Base-by-base conservation (phyloP, 2,113 vertebrate species). In the Physeter macrocephalus region DNA sequence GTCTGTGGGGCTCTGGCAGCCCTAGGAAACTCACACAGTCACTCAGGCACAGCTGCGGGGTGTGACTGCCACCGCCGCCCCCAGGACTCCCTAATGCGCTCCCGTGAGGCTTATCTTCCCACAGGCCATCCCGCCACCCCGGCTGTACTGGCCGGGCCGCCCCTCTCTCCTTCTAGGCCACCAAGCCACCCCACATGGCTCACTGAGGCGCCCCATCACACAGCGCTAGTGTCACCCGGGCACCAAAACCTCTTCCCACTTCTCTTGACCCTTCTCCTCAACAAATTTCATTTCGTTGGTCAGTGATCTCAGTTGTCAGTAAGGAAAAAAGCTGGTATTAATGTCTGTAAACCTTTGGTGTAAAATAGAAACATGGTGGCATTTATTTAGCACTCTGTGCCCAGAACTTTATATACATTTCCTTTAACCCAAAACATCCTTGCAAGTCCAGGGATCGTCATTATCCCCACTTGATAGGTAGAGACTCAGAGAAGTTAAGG, bases 61-160 rank as follows among this genome's bases (percentile, higher is more conserved):
- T 62, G 57, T 27, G 61, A 20, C 25, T 11, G 14, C 57, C 15
- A 9, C 21, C 25, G 29, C 1, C 15, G 67, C 20, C n/a, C 88
- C 8, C 12, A 31, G 18, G n/a, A n/a, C 18, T 69, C 39, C 62
- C 54, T 6, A n/a, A 39, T 3, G 39, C 8, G 71, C 57, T 21
- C 29, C n/a, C 3, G 5, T 0, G 4, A 12, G 4, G 27, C 15
- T 27, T 8, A 2, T 13, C 49, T 31, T 5, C 1, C 7, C 8
- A 15, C 4, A 14, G 10, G 34, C 2, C 9, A 3, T 1, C 34
- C 21, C 14, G 8, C 29, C 67, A n/a, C 21, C 7, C 8, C 2
- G 12, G 23, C 17, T 29, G 0, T 10, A 20, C 61, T 8, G 4
- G 41, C 49, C 11, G 2, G 25, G 75, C 49, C 36, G 18, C 54